Conservation (phyloP, 2,888 invertebrate species). For the Megastigmus dorsalis region DNA sequence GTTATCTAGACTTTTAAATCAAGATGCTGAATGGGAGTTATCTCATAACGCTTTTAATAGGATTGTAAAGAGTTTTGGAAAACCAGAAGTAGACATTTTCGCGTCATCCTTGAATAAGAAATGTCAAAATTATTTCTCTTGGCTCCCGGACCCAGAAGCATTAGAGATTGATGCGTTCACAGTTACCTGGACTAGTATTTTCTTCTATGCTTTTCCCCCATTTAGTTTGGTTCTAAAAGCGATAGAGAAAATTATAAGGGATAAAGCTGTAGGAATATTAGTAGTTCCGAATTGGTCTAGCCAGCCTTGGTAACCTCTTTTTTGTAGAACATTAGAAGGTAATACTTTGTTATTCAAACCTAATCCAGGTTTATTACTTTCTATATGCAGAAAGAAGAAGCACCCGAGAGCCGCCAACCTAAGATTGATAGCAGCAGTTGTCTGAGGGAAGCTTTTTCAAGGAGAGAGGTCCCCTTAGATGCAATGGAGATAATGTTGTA, state of each 20-base stretch:
- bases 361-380: not conserved
- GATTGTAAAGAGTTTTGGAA: constrained; percentile 16
- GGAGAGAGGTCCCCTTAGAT: not conserved
- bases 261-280: constrained; percentile 63
- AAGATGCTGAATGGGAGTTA: constrained; percentile 47
- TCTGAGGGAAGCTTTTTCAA: not conserved
- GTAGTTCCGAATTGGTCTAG: constrained; percentile 62
- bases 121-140: constrained; percentile 60
- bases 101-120: constrained; percentile 58
- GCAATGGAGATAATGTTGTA: not conserved
- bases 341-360: not conserved
- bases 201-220: constrained; percentile 61
- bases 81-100: constrained; percentile 59
- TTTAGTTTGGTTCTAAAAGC: constrained; percentile 59
- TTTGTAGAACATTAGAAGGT: not conserved
- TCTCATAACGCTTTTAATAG: constrained; percentile 1
- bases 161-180: constrained; percentile 56
- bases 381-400: not conserved
- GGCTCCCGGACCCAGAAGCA: constrained; percentile 47
- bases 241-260: constrained; percentile 60
- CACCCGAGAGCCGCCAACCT: not conserved
- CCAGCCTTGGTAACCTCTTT: constrained; percentile 62
- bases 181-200: constrained; percentile 42
- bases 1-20: not conserved
- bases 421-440: too few species aligned